Evolutionary conservation across 2,113 vertebrate species (phyloP), one percentile per base, ranked within the genome.

Genomic region (Galeopterus variegatus): DNA sequence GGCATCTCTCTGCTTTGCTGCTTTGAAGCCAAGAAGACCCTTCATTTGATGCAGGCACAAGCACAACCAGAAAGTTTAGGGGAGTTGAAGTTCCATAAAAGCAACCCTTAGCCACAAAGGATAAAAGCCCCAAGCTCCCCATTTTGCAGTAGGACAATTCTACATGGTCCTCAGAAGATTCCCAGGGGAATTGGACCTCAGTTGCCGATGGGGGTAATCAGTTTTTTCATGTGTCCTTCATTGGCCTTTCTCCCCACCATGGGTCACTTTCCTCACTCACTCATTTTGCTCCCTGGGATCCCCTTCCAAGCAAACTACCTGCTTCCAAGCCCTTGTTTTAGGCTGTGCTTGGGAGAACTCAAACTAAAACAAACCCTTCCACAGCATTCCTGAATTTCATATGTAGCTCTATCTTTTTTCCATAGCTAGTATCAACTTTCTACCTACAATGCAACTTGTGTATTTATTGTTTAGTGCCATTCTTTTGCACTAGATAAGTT

Each of bases 291-390:
- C 76, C 41, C 6, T 77, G 48, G 54, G 52, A 80, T 81, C 54
- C 60, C 10, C 31, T 97, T 54, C 6, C 36, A 93, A 69, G 86
- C 65, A 77, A 88, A 85, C 21, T 7, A 23, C 14, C 12, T 12
- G 21, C 70, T 93, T 89, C 33, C 33, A 79, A 95, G 62, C 36
- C 2, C 45, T 75, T 28, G 23, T 54, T 79, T 33, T 41, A 87
- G 81, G 10, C 11, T 85, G 31, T 77, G 14, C 67, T 77, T 4
- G 52, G 9, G 48, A 19, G 0, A 90, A 41, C 26, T n/a, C 69
- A 92, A 90, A 58, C 65, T 73, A 48, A 88, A 94, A 77, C 4
- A 93, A 88, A 73, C 18, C 45, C 10, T 93, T 60, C 45, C 26
- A 89, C 67, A 48, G 28, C 33, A 62, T 62, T 84, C 26, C 58